Percentiles rank a stretch among this genome's conserved stretches.
Conservation (phyloP, 2,888 invertebrate species). For the Epinotia ramella region DNA sequence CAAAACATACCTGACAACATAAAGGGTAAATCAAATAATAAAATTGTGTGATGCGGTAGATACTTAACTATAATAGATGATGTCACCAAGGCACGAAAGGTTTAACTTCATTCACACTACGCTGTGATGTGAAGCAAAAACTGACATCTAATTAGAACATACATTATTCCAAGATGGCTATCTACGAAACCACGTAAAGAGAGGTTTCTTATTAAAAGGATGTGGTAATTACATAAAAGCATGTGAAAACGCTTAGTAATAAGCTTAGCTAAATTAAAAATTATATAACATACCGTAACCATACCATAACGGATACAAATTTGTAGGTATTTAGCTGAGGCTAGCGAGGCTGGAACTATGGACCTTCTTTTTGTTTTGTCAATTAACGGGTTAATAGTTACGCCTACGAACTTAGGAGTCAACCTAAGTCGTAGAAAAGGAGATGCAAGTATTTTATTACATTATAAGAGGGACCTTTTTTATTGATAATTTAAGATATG, state of each 20-base stretch:
- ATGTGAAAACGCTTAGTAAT: not conserved
- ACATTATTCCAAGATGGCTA: slow-evolving; percentile 6
- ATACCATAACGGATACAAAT: not conserved
- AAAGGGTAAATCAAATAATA: too few relatives aligned
- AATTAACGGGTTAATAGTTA: too few relatives aligned
- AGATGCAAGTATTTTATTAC: not conserved
- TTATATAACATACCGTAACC: not conserved
- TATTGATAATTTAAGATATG: slow-evolving; percentile 11
- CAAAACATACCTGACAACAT: too few relatives aligned
- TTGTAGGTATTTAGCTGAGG: too few relatives aligned
- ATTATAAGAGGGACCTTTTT: slow-evolving; percentile 11
- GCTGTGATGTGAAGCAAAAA: slow-evolving; percentile 7
- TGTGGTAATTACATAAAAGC: not conserved
- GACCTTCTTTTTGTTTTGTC: too few relatives aligned
- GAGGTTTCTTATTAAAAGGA: not conserved
- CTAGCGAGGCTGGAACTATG: not conserved
- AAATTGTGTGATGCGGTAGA: not conserved
- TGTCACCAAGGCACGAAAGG: slow-evolving; percentile 31
- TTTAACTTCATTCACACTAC: slow-evolving; percentile 17
- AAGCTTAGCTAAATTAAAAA: not conserved
- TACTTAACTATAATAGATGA: slow-evolving; percentile 20
- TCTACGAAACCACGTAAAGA: not conserved
- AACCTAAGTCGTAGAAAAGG: too few relatives aligned
- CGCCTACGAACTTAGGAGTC: too few relatives aligned
- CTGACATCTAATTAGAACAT: not conserved